A percentile compares a stretch with the other conserved stretches of the same genome.
Conservation (phyloP, 2,113 vertebrate genomes). For the Nerophis ophidion region DNA sequence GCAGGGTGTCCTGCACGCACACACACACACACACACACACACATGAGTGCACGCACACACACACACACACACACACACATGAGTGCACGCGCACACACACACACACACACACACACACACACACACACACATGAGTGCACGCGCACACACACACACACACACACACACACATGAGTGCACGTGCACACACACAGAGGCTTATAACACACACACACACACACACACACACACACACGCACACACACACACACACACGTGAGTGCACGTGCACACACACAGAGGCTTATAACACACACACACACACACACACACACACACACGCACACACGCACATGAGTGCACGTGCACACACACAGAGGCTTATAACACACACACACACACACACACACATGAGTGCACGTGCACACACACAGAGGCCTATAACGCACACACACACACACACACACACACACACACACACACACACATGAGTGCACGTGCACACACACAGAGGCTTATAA, state of each 20-base stretch:
- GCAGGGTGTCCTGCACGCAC: slow-evolving; percentile 69
- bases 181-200: slow-evolving; percentile 13
- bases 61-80: not conserved
- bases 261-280: no score
- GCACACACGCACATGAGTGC: not conserved
- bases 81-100: not conserved
- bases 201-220: slow-evolving; percentile 11
- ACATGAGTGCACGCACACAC: not conserved
- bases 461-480: not conserved
- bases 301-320: slow-evolving; percentile 30
- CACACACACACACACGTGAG: slow-evolving; percentile 20
- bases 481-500: no score
- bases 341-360: no score
- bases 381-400: slow-evolving; percentile 24
- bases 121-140: slow-evolving; percentile 1
- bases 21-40: slow-evolving; percentile 19
- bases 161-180: not conserved
- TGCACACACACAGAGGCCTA: no score
- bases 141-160: slow-evolving; percentile 6
- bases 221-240: slow-evolving; percentile 12
- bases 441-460: not conserved
- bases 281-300: slow-evolving; percentile 17
- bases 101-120: not conserved
- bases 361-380: no score
- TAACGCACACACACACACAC: not conserved